Conservation (phyloP, 1,140 invertebrate species). For the Pachypsylla venusta region DNA sequence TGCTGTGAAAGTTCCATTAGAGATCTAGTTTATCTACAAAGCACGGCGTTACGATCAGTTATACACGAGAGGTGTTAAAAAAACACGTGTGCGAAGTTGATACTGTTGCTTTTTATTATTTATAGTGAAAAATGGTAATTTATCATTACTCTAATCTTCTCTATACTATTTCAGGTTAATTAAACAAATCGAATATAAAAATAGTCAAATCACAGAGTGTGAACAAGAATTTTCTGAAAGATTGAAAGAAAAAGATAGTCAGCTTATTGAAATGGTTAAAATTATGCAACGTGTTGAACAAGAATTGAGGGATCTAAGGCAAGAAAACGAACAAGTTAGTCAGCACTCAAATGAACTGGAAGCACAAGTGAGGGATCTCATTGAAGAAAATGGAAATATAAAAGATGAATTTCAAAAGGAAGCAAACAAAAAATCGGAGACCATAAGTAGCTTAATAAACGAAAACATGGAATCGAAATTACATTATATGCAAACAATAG, state of each 20-base stretch:
- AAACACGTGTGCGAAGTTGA: no score
- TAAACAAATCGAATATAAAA: slow-evolving; percentile 3
- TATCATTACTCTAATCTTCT: not conserved
- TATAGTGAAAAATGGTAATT: no score
- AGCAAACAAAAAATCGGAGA: not conserved
- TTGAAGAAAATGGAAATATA: not conserved
- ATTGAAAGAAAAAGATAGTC: not conserved
- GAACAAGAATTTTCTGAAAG: not conserved
- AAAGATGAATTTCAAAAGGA: not conserved
- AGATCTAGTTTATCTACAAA: no score
- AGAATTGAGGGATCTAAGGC: not conserved
- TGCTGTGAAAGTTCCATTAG: no score
- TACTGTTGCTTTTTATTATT: no score
- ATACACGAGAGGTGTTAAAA: no score
- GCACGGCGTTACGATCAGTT: no score
- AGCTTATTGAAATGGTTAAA: not conserved
- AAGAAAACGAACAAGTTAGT: not conserved
- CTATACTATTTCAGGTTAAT: not conserved
- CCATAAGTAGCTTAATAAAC: not conserved
- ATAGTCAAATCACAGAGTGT: not conserved
- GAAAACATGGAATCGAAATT: not conserved
- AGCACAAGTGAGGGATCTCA: not conserved
- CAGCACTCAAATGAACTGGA: not conserved
- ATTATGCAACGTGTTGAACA: not conserved
- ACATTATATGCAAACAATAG: not conserved